Conservation (phyloP, 64 coral and sea anemone species). For the Dendronephthya gigantea region DNA sequence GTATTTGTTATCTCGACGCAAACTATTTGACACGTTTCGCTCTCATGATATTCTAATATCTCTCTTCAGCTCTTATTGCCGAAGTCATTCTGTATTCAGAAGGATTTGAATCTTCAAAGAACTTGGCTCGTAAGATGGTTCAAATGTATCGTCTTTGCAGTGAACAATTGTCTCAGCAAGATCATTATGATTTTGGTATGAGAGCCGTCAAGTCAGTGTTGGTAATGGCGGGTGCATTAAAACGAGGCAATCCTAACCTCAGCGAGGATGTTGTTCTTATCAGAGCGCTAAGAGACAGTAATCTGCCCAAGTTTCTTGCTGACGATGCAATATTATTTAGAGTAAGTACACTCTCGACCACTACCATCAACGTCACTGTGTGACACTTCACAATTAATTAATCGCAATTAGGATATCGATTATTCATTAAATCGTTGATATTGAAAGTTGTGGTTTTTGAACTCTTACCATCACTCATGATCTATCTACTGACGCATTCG, state of each 20-base stretch:
- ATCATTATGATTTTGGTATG: slow-evolving; percentile 99
- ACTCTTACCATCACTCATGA: too few relatives aligned
- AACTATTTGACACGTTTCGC: too few relatives aligned
- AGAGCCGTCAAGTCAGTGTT: slow-evolving; percentile 95
- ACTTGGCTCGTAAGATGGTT: slow-evolving; percentile 93
- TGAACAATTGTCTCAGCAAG: slow-evolving; percentile 93
- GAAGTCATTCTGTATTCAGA: slow-evolving; percentile 96
- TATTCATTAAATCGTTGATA: too few relatives aligned
- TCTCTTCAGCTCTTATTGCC: slow-evolving; percentile 66
- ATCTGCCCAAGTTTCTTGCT: slow-evolving; percentile 88
- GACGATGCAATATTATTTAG: slow-evolving; percentile 84
- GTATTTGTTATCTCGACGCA: too few relatives aligned
- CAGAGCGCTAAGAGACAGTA: slow-evolving; percentile 79
- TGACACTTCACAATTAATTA: too few relatives aligned
- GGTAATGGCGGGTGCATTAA: slow-evolving; percentile 96
- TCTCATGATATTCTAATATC: too few relatives aligned
- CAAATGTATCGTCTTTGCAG: slow-evolving; percentile 98
- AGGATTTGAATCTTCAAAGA: slow-evolving; percentile 97
- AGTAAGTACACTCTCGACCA: slow-evolving; percentile 29
- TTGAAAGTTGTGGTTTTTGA: too few relatives aligned
- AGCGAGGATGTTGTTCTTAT: slow-evolving; percentile 90
- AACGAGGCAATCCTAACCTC: slow-evolving; percentile 82
- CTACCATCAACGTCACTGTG: not conserved
- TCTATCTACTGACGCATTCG: too few relatives aligned
- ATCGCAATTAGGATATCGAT: too few relatives aligned